Base-by-base conservation (phyloP, 2,113 vertebrate species). In the Lagenorhynchus albirostris region DNA sequence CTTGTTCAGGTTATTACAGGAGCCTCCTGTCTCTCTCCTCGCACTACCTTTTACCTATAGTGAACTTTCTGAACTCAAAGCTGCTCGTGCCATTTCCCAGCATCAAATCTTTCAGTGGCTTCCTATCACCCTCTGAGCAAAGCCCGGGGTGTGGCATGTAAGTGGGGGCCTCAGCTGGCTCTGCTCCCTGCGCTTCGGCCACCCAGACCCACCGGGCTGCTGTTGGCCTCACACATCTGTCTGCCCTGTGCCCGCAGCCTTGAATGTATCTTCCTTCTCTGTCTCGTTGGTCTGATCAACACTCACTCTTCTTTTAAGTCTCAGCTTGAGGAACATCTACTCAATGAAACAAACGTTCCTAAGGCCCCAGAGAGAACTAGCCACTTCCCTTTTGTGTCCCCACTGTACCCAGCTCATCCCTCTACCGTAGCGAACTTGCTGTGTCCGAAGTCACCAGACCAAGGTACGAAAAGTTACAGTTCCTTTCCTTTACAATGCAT, bases 111-210 rank as follows among this genome's bases (percentile, higher is more conserved):
- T 13, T 36, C 50, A 21, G 25, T 25, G 38, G n/a, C 17, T 87
- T 65, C 50, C 31, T 20, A 1, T 1, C 11, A 8, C 67, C 13
- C 70, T 58, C 71, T 38, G 50, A 84, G 67, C 47, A 23, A 81
- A 85, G 29, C 3, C 44, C 0, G 8, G 33, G 41, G 25, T 8
- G 0, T 21, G 80, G 67, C 18, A 17, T 0, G 21, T 15, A 33
- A 6, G 2, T 9, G 25, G 12, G 1, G 17, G 87, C 21, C 62
- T 29, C 63, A 36, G 36, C 26, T 50, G n/a, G 8, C 18, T 18
- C 31, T 0, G 23, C 33, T 25, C 17, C 31, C 14, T 44, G 23
- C 8, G 6, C 36, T 77, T 29, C 1, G 29, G 33, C 29, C 31
- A 33, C 10, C 17, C 62, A 36, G 41, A 38, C 31, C 31, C 41